phyloP scores from a whole-genome alignment of 2,113 vertebrate species.

The Pica pica region DNA sequence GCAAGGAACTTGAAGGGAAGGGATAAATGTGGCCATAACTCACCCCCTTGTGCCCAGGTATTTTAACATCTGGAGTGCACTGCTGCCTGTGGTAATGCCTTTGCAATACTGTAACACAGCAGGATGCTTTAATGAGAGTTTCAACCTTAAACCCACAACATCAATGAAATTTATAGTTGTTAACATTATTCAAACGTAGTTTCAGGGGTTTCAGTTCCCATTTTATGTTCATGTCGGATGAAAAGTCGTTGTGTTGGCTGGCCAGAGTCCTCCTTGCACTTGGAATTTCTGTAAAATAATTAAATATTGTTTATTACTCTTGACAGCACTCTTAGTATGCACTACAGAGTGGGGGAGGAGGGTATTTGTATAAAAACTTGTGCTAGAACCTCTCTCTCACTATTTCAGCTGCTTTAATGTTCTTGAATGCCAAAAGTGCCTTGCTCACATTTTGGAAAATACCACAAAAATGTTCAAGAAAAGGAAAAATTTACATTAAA shows the following conservation, averaged over 20 bases:
- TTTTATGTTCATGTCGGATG: not conserved
- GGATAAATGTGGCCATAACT: not conserved
- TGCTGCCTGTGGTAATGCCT: slow-evolving; percentile 46
- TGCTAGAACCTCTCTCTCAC: not conserved
- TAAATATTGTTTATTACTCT: not conserved
- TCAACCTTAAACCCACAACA: slow-evolving; percentile 52
- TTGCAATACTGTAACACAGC: slow-evolving; percentile 56
- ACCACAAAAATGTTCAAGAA: not conserved
- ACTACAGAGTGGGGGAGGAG: not conserved
- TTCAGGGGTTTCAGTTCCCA: slow-evolving; percentile 44
- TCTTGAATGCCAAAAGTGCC: not conserved
- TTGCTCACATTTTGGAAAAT: not conserved
- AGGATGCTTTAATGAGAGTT: slow-evolving; percentile 60
- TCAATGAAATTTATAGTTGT: slow-evolving; percentile 54
- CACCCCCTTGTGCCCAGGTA: slow-evolving; percentile 1
- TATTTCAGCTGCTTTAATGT: not conserved
- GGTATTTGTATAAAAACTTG: not conserved
- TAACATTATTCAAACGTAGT: slow-evolving; percentile 24
- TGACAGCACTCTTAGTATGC: not conserved
- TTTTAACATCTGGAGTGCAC: slow-evolving; percentile 56
- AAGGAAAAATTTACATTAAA: not conserved
- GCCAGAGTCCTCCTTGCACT: not conserved
- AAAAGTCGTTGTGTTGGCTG: slow-evolving; percentile 4
- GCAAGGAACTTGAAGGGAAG: not conserved
- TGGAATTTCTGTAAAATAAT: not conserved